Evolutionary conservation across 2,113 vertebrate species (phyloP), one percentile per base, ranked within the genome.

Genomic region (Campylomormyrus numenius): DNA sequence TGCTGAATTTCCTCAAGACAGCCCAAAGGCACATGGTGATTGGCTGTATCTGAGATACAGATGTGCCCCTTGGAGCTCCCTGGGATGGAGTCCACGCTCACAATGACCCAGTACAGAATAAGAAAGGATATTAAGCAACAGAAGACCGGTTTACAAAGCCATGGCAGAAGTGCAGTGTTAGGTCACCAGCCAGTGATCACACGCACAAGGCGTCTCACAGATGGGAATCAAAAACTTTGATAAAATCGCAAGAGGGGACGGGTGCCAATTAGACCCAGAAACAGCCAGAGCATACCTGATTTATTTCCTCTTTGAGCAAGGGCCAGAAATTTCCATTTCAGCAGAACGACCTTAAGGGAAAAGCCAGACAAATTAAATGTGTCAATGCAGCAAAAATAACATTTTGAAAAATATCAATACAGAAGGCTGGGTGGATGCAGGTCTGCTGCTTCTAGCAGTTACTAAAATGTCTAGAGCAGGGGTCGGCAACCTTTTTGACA

Each of bases 311-410:
- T 90, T 88, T 89, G 31, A 50, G 24, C 31, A 39, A 80, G 84
- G 5, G 46, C 87, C 46, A 89, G 80, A 42, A 52, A 89, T 89
- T 77, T 89, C 87, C 87, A 90, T 91, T 84, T 88, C 87, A 90
- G 49, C 85, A 56, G 85, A 39, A 56, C 6, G 3, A 42, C 27
- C 42, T 50, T 62, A 70, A 90, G 48, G 85, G 58, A 74, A 48
- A 85, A 85, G 21, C 46, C 49, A 56, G 62, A 66, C 17, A 86
- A 35, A 88, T 39, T 10, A 35, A 70, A 74, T 24, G n/a, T 27
- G 27, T 77, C 31, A 56, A 49, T 80, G 39, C 27, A 70, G 45
- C 88, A 88, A 70, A 88, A 70, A 42, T 31, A 74, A 17, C 70
- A 39, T 5, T 39, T 17, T 77, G 70, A 77, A 35, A 77, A 77